Percentiles rank a stretch among this genome's conserved stretches.
Evolutionary conservation across 2,797 vertebrate species (phyloP).

Genomic region (Aeoliscus strigatus): DNA sequence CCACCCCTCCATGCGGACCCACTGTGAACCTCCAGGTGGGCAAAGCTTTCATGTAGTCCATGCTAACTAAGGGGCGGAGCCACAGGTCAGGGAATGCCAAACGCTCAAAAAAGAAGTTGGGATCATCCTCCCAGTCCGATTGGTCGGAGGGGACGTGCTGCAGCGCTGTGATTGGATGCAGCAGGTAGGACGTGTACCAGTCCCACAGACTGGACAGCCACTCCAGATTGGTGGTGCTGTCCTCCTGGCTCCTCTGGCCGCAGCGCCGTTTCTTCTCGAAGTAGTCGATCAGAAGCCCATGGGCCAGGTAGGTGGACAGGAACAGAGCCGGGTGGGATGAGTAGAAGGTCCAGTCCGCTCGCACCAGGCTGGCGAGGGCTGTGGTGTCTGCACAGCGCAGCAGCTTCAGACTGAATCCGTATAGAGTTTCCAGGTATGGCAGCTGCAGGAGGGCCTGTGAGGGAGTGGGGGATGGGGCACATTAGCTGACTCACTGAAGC

Average conservation of each 20-base stretch:
- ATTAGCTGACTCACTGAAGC: too few species aligned
- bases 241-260: constrained; percentile 67
- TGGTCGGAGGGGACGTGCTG: constrained; percentile 83
- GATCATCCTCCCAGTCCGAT: constrained; percentile 95
- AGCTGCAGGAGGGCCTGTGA: constrained; percentile 89
- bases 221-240: constrained; percentile 92
- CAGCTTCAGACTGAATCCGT: constrained; percentile 92
- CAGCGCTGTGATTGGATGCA: constrained; percentile 89
- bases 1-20: constrained; percentile 33
- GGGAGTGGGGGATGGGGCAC: too few species aligned
- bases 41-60: constrained; percentile 91
- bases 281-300: constrained; percentile 92
- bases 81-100: constrained; percentile 95
- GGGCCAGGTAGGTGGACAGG: constrained; percentile 91
- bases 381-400: constrained; percentile 94
- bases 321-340: constrained; percentile 95
- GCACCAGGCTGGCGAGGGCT: constrained; percentile 87
- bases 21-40: constrained; percentile 86
- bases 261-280: constrained; percentile 93
- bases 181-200: constrained; percentile 95
- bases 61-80: constrained; percentile 90
- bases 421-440: constrained; percentile 90
- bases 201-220: constrained; percentile 98
- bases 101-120: constrained; percentile 85
- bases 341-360: constrained; percentile 97